phyloP scores from a whole-genome alignment of 2,113 vertebrate species.

The Macquaria ambigua region DNA sequence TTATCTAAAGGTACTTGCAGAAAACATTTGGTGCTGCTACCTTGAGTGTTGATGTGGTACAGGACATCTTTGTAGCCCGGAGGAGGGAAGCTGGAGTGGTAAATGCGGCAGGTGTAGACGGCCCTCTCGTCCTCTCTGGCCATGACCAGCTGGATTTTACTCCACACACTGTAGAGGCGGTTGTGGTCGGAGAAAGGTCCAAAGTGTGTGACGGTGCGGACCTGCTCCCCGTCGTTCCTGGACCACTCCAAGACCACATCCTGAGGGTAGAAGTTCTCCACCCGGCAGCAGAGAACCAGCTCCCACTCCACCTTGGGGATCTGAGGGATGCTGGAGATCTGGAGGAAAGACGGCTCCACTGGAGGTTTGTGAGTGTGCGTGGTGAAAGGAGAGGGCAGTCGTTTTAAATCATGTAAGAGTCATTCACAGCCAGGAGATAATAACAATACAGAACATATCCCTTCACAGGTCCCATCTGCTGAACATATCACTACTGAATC shows the following conservation, averaged over 20 bases:
- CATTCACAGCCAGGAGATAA: background rate
- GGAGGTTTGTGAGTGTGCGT: slow-evolving; percentile 2
- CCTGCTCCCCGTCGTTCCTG: slow-evolving; percentile 65
- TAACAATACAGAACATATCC: background rate
- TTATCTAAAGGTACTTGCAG: background rate
- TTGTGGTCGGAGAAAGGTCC: slow-evolving; percentile 73
- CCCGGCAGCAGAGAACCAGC: slow-evolving; percentile 77
- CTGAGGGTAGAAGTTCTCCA: slow-evolving; percentile 78
- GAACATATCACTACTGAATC: background rate
- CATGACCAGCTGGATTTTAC: slow-evolving; percentile 71
- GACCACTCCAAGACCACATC: slow-evolving; percentile 71
- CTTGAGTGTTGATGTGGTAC: slow-evolving; percentile 78
- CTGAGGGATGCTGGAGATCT: slow-evolving; percentile 77
- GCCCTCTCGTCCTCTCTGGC: slow-evolving; percentile 68
- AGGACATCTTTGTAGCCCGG: slow-evolving; percentile 64
- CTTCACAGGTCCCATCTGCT: background rate
- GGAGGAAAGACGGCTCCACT: slow-evolving; percentile 74
- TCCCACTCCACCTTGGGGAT: slow-evolving; percentile 64
- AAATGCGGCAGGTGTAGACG: slow-evolving; percentile 71
- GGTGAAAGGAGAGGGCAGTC: background rate
- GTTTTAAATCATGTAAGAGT: background rate
- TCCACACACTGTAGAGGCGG: slow-evolving; percentile 75
- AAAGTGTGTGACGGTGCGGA: slow-evolving; percentile 54
- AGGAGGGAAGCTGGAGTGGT: slow-evolving; percentile 73
- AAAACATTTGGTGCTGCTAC: slow-evolving; percentile 37